phyloP scores from a whole-genome alignment of 2,113 vertebrate genomes.

The Halcyon malimbica region DNA sequence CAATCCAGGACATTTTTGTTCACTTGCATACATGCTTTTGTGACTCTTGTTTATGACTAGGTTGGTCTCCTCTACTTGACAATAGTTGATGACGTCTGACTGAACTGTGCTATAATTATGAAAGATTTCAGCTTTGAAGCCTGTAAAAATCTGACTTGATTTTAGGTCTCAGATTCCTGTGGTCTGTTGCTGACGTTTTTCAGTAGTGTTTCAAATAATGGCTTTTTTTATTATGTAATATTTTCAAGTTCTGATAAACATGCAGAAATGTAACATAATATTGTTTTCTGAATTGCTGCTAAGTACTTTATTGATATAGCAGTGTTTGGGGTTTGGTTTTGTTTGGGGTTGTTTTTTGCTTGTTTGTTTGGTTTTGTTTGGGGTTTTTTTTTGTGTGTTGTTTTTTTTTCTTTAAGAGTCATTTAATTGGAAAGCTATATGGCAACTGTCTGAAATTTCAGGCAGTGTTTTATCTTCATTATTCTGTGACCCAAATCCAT shows the following conservation, averaged over 20 bases:
- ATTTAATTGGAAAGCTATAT: background rate
- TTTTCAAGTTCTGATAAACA: background rate
- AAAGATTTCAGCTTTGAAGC: background rate
- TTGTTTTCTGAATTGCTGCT: background rate
- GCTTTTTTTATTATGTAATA: background rate
- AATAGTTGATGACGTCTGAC: background rate
- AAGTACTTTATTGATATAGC: background rate
- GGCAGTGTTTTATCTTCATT: constrained; percentile 24
- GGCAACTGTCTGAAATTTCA: background rate
- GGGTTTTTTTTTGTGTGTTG: background rate
- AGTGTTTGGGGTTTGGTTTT: background rate
- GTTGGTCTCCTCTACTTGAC: background rate
- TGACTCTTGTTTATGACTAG: background rate
- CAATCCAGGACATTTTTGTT: background rate
- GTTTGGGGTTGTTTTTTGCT: background rate
- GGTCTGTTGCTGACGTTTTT: background rate
- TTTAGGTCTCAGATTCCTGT: background rate
- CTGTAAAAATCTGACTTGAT: background rate
- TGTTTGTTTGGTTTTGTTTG: background rate
- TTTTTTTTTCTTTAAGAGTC: background rate
- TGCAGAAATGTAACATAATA: background rate
- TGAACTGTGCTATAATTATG: background rate
- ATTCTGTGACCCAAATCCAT: constrained; percentile 32
- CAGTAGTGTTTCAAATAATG: background rate
- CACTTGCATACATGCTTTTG: background rate